A percentile compares a stretch with the other conserved stretches of the same genome.
These are phyloP conservation scores for Nothocercus julius DNA, from an alignment of 2,113 vertebrate species.

Conservation along the genomic window DNA sequence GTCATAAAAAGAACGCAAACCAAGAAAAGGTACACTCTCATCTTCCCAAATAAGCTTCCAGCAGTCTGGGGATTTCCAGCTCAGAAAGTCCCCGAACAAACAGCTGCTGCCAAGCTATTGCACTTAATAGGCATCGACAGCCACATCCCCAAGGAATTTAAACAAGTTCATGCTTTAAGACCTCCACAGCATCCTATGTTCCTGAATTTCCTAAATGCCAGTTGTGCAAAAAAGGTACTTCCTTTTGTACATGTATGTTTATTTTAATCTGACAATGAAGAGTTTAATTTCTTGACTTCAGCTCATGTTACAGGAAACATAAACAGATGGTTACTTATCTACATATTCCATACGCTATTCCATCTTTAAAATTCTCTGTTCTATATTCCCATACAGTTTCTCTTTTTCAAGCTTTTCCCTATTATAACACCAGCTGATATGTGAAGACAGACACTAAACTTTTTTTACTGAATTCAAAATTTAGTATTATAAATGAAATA, in stretches of 20 bases:
- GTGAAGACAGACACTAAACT: neutral
- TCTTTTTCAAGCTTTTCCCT: neutral
- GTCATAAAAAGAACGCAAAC: neutral
- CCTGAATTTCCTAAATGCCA: neutral
- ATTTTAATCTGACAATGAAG: neutral
- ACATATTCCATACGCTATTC: neutral
- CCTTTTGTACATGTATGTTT: neutral
- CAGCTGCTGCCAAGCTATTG: neutral
- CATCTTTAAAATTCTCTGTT: neutral
- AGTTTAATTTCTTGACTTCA: neutral
- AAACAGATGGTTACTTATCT: neutral
- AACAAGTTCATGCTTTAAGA: neutral
- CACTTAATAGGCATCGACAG: neutral
- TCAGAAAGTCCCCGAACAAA: neutral
- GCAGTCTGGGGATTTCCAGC: neutral
- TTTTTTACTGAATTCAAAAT: neutral
- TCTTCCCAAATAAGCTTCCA: neutral
- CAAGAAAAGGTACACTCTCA: neutral
- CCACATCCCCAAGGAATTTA: neutral
- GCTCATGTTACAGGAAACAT: accelerated
- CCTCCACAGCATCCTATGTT: neutral
- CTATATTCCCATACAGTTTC: neutral
- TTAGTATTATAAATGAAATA: neutral
- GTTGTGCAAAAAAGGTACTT: neutral
- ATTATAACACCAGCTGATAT: neutral